Conservation (phyloP, 2,797 vertebrate genomes). For the Oreochromis grahami region DNA sequence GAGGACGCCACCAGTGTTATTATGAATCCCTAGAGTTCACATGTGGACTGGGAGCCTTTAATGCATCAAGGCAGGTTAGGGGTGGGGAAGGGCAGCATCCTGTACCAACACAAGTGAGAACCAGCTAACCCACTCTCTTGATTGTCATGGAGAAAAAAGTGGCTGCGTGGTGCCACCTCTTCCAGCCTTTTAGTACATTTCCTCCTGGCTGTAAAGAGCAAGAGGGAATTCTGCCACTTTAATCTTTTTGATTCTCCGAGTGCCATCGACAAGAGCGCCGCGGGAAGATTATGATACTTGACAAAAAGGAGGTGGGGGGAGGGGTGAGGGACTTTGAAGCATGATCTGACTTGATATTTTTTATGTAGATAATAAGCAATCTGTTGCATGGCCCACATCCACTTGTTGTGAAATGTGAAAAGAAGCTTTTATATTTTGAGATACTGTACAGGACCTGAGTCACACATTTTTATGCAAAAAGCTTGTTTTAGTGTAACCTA, state of each 20-base stretch:
- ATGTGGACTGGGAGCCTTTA: background rate
- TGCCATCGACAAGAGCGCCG: slow-evolving; percentile 35
- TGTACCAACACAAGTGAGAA: background rate
- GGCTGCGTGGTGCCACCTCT: background rate
- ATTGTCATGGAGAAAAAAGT: slow-evolving; percentile 1
- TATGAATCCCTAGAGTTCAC: slow-evolving; percentile 57
- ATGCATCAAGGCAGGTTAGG: background rate
- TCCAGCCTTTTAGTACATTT: slow-evolving; percentile 19
- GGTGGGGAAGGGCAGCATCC: background rate
- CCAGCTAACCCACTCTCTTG: background rate
- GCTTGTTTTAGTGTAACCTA: slow-evolving; percentile 53
- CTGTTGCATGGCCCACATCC: slow-evolving; percentile 57
- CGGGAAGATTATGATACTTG: slow-evolving; percentile 31
- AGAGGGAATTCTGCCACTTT: slow-evolving; percentile 26
- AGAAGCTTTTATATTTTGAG: slow-evolving; percentile 64
- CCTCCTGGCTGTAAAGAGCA: background rate
- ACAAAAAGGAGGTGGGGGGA: background rate
- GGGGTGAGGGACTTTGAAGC: slow-evolving; percentile 15
- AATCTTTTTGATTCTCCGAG: slow-evolving; percentile 45
- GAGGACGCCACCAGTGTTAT: slow-evolving; percentile 58
- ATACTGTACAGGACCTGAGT: slow-evolving; percentile 48
- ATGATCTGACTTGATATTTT: slow-evolving; percentile 41
- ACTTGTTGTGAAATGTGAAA: slow-evolving; percentile 63
- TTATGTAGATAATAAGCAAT: slow-evolving; percentile 55
- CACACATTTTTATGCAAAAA: slow-evolving; percentile 71